Conservation (phyloP, 1,140 invertebrate genomes). For the Saccostrea cuccullata region DNA sequence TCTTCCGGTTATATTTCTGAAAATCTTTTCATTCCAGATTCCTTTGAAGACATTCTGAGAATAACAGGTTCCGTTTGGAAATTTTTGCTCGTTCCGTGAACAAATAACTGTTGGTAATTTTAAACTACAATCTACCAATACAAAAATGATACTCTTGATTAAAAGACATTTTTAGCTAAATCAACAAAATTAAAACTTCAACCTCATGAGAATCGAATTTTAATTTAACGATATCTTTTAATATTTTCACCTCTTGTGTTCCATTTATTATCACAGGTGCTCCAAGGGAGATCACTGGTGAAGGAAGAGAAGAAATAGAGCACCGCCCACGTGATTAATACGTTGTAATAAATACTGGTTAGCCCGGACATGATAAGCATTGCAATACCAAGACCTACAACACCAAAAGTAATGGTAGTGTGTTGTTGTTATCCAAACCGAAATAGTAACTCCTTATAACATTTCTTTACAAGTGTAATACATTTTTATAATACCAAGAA, state of each 20-base stretch:
- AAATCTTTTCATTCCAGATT: constrained; percentile 66
- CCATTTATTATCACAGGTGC: constrained; percentile 77
- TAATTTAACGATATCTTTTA: no score
- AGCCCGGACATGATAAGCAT: constrained; percentile 66
- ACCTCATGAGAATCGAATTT: no score
- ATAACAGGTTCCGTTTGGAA: constrained; percentile 64
- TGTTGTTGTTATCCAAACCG: background rate
- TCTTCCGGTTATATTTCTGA: constrained; percentile 62
- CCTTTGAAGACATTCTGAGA: constrained; percentile 54
- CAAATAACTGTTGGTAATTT: constrained; percentile 60
- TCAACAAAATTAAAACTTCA: no score
- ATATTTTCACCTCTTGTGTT: constrained; percentile 83
- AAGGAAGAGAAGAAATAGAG: constrained; percentile 82
- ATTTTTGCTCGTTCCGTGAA: constrained; percentile 22
- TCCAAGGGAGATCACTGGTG: constrained; percentile 67
- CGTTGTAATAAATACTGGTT: constrained; percentile 84
- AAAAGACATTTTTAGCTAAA: no score
- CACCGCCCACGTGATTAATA: constrained; percentile 81
- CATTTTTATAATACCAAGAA: background rate
- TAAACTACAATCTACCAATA: constrained; percentile 60
- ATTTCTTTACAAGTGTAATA: background rate
- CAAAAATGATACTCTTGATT: no score
- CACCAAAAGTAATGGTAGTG: background rate
- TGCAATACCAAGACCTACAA: constrained; percentile 64
- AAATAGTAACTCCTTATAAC: no score